These are phyloP conservation scores for Ammodytes dubius DNA, from an alignment of 2,113 vertebrate genomes.

Conservation along the genomic window DNA sequence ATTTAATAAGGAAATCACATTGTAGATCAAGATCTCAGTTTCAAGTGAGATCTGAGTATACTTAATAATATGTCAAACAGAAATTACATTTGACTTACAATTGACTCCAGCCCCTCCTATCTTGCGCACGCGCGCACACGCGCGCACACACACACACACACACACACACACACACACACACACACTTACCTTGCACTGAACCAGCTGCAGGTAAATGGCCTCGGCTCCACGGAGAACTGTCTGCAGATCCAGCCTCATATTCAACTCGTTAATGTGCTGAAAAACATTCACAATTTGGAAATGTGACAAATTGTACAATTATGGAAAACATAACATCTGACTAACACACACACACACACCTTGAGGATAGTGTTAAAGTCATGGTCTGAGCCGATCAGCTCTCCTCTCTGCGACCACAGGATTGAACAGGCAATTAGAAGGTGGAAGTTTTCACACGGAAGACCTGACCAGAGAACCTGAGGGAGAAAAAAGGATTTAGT, in stretches of 20 bases:
- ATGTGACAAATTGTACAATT: neutral
- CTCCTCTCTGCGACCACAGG: constrained; percentile 89
- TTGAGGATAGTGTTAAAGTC: constrained; percentile 96
- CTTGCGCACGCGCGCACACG: too few species aligned
- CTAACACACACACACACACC: constrained; percentile 68
- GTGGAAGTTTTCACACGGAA: constrained; percentile 91
- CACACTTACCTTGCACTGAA: constrained; percentile 78
- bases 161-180: too few species aligned
- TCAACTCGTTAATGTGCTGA: constrained; percentile 94
- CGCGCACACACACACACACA: too few species aligned
- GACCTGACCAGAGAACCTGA: constrained; percentile 91
- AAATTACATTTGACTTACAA: too few species aligned
- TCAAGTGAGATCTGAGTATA: too few species aligned
- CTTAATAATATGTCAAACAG: too few species aligned
- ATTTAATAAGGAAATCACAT: too few species aligned
- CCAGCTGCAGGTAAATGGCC: constrained; percentile 90
- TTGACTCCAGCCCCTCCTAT: too few species aligned
- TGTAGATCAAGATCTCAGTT: too few species aligned
- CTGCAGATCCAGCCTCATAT: constrained; percentile 92
- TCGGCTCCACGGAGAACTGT: constrained; percentile 85
- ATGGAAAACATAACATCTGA: neutral
- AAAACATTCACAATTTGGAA: constrained; percentile 6
- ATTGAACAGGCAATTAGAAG: constrained; percentile 92
- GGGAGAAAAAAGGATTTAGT: neutral
- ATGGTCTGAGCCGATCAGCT: constrained; percentile 91